Percentiles rank a stretch among this genome's conserved stretches.
Evolutionary conservation across 2,797 vertebrate genomes (phyloP).

Genomic region (Falco concolor): DNA sequence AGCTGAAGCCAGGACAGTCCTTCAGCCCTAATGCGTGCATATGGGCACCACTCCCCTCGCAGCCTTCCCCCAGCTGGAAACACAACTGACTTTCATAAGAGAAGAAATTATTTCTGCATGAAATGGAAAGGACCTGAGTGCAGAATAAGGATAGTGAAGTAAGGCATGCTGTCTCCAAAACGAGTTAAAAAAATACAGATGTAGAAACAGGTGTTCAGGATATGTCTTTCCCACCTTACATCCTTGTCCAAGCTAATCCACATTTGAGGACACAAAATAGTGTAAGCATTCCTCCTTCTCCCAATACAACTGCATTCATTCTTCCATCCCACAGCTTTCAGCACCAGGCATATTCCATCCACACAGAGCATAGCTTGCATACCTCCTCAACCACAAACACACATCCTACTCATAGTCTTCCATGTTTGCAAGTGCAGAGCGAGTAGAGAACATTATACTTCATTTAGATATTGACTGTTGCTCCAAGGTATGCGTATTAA

Average conservation of each 20-base stretch:
- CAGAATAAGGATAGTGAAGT: neutral
- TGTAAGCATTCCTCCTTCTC: slow-evolving; percentile 57
- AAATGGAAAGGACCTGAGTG: neutral
- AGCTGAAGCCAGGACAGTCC: neutral
- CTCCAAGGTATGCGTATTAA: neutral
- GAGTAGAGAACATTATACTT: neutral
- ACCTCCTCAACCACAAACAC: slow-evolving; percentile 56
- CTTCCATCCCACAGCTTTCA: slow-evolving; percentile 66
- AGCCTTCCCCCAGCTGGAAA: neutral
- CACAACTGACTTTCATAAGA: neutral
- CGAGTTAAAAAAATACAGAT: neutral
- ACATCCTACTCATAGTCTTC: slow-evolving; percentile 51
- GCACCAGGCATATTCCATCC: slow-evolving; percentile 59
- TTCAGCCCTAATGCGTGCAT: neutral
- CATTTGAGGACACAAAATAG: slow-evolving; percentile 39
- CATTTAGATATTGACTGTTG: slow-evolving; percentile 19
- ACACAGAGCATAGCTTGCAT: slow-evolving; percentile 65
- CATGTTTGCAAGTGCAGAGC: neutral
- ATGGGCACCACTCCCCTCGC: neutral
- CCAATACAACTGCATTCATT: slow-evolving; percentile 55
- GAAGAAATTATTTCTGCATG: neutral
- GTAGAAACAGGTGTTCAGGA: slow-evolving; percentile 70
- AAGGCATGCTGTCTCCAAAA: neutral
- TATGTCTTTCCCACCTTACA: slow-evolving; percentile 60
- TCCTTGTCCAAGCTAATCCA: slow-evolving; percentile 65